Conservation (phyloP, 2,113 vertebrate species). For the Chaenocephalus aceratus region DNA sequence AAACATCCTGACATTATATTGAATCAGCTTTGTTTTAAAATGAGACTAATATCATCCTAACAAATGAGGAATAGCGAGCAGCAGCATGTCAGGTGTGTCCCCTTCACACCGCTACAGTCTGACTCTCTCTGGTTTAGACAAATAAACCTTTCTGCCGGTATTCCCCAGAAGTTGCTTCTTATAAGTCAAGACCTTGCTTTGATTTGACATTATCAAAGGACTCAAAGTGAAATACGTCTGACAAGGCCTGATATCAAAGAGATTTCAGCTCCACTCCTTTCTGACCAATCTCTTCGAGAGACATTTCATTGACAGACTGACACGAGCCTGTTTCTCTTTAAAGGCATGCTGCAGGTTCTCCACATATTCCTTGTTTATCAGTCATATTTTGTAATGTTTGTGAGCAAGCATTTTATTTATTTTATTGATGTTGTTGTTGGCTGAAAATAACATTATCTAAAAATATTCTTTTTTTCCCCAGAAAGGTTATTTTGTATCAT, state of each 20-base stretch:
- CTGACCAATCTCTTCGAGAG: constrained; percentile 48
- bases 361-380: not conserved
- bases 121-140: constrained; percentile 20
- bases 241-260: constrained; percentile 76
- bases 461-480: too few relatives aligned
- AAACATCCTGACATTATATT: not conserved
- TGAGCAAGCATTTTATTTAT: constrained; percentile 4
- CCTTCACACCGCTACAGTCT: constrained; percentile 3
- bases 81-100: constrained; percentile 42
- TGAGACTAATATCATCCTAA: too few relatives aligned
- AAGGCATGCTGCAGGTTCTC: constrained; percentile 1
- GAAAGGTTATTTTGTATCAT: not conserved
- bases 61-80: not conserved
- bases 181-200: constrained; percentile 71
- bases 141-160: constrained; percentile 40
- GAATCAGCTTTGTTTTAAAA: constrained; percentile 20
- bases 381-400: not conserved
- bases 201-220: constrained; percentile 80
- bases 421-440: not conserved
- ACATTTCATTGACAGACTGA: constrained; percentile 46
- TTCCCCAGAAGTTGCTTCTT: constrained; percentile 52
- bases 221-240: constrained; percentile 74
- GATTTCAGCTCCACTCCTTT: constrained; percentile 56
- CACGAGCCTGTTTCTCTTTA: constrained; percentile 17
- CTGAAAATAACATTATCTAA: too few relatives aligned